Base-by-base conservation (phyloP, 1,140 invertebrate species). In the Panagrolaimus sp. region DNA sequence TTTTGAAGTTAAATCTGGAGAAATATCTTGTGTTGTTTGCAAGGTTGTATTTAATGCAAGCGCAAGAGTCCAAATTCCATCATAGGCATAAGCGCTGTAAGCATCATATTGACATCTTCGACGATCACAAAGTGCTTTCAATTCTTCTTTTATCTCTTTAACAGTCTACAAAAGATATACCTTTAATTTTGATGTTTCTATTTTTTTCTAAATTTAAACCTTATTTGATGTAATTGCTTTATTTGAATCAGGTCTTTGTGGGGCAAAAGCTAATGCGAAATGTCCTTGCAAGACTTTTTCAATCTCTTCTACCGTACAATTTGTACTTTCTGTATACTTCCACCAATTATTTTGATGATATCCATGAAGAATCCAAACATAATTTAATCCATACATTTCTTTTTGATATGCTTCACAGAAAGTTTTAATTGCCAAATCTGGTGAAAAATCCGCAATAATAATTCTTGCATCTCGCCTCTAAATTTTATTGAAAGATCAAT, bases 321-420 rank as follows among this genome's bases (percentile, higher is more conserved):
- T 70, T 28, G 17, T 63, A 28, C 65, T 48, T 43, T 65, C 74
- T 24, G 72, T 71, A 65, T 78, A 76, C 58, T 71, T 62, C 45
- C 73, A 77, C 48, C 76, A 72, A 63, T 72, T 77, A 75, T 73
- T 68, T 43, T 88, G 87, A 68, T 87, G 87, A 87, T 88, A 93
- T 0, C 92, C 93, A 84, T 93, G 90, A 9, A 98, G 90, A 0
- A 98, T 88, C 96, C 96, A 98, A 79, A 96, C 93, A 86, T 96
- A 96, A 71, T 92, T 90, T 4, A 90, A 85, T 0, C 94, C 94
- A 78, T 89, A 94, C 89, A 96, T 85, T 21, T 84, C 84, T 38
- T 84, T 75, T 45, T 83, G 78, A 72, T 84, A 87, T 87, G 78
- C 91, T 90, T 84, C 91, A 84, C 95, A 98, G 83, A 98, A 96